A percentile compares a stretch with the other conserved stretches of the same genome.
These are phyloP conservation scores for Drosophila pachea DNA, from an alignment of 1,140 invertebrate species.

Conservation along the genomic window DNA sequence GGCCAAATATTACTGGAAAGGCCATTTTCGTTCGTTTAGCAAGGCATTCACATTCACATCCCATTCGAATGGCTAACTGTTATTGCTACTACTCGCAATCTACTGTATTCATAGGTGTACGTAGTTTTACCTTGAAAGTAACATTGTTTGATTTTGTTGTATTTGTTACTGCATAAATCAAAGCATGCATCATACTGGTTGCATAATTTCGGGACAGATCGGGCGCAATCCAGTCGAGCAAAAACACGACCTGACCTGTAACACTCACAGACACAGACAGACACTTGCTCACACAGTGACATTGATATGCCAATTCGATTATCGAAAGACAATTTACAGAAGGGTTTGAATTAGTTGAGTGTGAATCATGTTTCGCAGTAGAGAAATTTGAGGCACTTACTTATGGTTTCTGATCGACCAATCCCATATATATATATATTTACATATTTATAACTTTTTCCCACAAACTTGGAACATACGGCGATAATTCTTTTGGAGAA, in stretches of 20 bases:
- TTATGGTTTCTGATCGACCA: no score
- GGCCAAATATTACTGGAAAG: no score
- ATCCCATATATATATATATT: no score
- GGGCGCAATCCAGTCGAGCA: slow-evolving; percentile 32
- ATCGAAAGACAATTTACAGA: slow-evolving; percentile 57
- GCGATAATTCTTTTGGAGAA: no score
- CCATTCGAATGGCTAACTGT: slow-evolving; percentile 12
- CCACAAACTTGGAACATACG: no score
- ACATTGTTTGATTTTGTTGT: slow-evolving; percentile 39
- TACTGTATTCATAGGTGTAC: slow-evolving; percentile 27
- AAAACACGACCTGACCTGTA: slow-evolving; percentile 2
- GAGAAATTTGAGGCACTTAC: no score
- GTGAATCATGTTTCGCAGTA: neutral
- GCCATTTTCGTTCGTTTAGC: neutral
- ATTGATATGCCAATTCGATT: slow-evolving; percentile 17
- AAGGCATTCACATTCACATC: slow-evolving; percentile 14
- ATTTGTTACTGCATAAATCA: slow-evolving; percentile 36
- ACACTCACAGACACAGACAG: neutral
- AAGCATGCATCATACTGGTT: slow-evolving; percentile 52
- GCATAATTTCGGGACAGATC: slow-evolving; percentile 24
- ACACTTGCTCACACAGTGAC: neutral
- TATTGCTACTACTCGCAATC: slow-evolving; percentile 10
- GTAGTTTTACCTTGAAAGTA: slow-evolving; percentile 21
- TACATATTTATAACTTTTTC: no score
- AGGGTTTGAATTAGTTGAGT: slow-evolving; percentile 59